Conservation (phyloP, 2,113 vertebrate species). For the Cynocephalus volans region DNA sequence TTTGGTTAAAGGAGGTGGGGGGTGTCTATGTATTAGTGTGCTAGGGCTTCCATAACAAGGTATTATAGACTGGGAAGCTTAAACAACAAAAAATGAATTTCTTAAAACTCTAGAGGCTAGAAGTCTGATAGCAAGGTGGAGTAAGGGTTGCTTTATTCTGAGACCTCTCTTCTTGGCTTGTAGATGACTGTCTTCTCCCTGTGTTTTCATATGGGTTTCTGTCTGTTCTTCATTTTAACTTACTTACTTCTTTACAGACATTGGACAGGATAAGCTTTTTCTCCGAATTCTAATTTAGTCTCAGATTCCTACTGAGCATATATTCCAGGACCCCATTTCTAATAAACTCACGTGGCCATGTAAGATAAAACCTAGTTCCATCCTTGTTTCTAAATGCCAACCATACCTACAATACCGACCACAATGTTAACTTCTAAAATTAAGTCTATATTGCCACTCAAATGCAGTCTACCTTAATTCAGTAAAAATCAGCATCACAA, state of each 20-base stretch:
- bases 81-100: neutral
- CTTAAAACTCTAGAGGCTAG: neutral
- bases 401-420: neutral
- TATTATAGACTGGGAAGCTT: neutral
- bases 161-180: neutral
- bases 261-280: neutral
- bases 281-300: neutral
- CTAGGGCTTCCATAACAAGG: neutral
- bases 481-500: neutral
- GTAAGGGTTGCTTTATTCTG: neutral
- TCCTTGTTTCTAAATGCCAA: neutral
- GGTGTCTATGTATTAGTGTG: neutral
- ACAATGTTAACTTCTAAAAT: neutral
- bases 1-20: accelerated
- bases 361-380: neutral
- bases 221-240: neutral
- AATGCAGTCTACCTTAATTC: neutral
- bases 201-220: neutral
- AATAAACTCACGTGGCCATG: neutral
- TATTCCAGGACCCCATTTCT: neutral
- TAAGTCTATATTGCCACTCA: neutral
- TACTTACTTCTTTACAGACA: neutral
- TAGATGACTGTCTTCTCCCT: neutral
- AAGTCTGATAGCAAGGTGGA: neutral
- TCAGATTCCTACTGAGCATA: neutral